Percentiles rank a stretch among this genome's conserved stretches.
phyloP scores from a whole-genome alignment of 2,113 vertebrate genomes.

The Lethenteron camtschaticum region DNA sequence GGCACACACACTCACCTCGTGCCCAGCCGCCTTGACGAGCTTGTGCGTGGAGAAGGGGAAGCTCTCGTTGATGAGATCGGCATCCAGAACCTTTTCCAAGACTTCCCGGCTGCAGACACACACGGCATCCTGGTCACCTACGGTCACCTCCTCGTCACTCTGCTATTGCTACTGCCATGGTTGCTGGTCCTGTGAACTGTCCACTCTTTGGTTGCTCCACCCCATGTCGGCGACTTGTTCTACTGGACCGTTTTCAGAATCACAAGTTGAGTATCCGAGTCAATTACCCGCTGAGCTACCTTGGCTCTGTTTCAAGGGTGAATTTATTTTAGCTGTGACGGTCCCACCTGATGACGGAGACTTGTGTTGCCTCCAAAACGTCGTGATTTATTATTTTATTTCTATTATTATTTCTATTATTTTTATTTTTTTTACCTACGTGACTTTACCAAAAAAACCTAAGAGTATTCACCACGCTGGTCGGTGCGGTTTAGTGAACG shows the following conservation, averaged over 20 bases:
- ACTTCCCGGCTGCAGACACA: constrained; percentile 34
- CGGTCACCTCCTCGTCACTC: rapidly evolving
- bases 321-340: no score
- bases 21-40: constrained; percentile 36
- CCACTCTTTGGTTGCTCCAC: neutral
- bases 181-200: neutral
- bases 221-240: no score
- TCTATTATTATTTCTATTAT: no score
- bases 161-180: neutral
- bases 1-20: constrained; percentile 28
- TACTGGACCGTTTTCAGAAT: neutral
- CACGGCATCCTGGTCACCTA: rapidly evolving
- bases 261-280: neutral
- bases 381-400: no score
- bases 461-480: no score
- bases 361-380: no score
- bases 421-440: no score
- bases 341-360: no score
- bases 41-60: constrained; percentile 84
- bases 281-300: neutral
- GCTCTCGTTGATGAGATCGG: constrained; percentile 51
- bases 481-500: no score
- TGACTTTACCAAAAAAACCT: no score
- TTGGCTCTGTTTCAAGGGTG: no score
- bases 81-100: constrained; percentile 56